Base-by-base conservation (phyloP, 2,888 invertebrate genomes). In the Drosophila anomelani region DNA sequence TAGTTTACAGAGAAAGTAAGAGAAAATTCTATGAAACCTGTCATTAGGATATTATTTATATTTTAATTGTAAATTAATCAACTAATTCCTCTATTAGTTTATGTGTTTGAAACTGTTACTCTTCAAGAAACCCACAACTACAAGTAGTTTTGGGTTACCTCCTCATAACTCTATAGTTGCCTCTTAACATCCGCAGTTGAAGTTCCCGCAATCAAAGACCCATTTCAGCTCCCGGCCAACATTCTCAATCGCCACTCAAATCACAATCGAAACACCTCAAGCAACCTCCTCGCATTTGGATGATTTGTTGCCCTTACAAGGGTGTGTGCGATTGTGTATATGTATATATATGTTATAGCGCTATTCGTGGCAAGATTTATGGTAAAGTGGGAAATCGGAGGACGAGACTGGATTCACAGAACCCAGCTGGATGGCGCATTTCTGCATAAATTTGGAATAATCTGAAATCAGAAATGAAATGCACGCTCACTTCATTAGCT, bases 381-480 rank as follows among this genome's bases (percentile, higher is more conserved):
- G 76, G 15, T 51, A 34, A 51, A 51, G 20, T 51, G 68, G 7
- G 15, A 56, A 69, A 39, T 26, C 36, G n/a, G 5, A 32, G 41
- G 41, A 41, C 23, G 55, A 38, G 17, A 38, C 36, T 17, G n/a
- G n/a, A 39, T 23, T 53, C 34, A 88, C 71, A 34, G 34, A 36
- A 5, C 34, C 15, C 51, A 23, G 34, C 34, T 20, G 51, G 51
- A 34, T 36, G 34, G 51, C 62, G 79, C 67, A 79, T 75, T 81
- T 77, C 54, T 69, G 89, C 83, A 89, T 89, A 89, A 89, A 85
- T 88, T 89, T 66, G 62, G 23, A 15, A 84, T 83, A 85, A 88
- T 85, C 88, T 57, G 54, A 41, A 39, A 57, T 15, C 38, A 54
- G 59, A 32, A 58, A 32, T 53, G 53, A 44, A 66, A 44, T 17